phyloP scores from a whole-genome alignment of 2,888 invertebrate species.

The Pachydiplax longipennis region DNA sequence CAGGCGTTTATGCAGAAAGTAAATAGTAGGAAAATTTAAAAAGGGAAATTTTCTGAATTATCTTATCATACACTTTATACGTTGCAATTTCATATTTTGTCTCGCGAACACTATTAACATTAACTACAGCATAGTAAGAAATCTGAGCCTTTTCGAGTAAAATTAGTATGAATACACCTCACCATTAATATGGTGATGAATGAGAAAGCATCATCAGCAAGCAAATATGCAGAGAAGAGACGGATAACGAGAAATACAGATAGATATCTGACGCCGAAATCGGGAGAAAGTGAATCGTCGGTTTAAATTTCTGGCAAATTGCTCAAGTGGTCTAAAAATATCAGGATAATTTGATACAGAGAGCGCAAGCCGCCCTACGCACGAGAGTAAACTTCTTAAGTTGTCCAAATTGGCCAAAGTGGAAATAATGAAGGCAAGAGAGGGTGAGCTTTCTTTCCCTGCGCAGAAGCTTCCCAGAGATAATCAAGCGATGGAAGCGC shows the following conservation, averaged over 20 bases:
- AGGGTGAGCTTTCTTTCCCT: not conserved
- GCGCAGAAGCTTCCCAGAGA: not conserved
- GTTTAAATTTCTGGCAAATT: not conserved
- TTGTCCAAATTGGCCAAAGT: conserved; percentile 9
- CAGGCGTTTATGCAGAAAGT: too few relatives aligned
- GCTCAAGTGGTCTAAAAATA: not conserved
- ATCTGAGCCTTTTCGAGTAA: not conserved
- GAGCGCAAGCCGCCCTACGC: not conserved
- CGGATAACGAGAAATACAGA: not conserved
- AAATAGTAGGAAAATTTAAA: too few relatives aligned
- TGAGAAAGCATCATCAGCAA: too few relatives aligned
- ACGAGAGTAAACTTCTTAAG: not conserved
- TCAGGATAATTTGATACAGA: not conserved
- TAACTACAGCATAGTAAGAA: not conserved
- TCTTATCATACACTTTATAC: too few relatives aligned
- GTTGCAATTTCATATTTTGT: too few relatives aligned
- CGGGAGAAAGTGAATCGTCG: not conserved
- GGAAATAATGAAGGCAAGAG: not conserved
- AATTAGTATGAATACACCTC: not conserved
- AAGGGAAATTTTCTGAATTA: too few relatives aligned
- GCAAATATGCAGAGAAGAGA: too few relatives aligned
- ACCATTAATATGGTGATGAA: not conserved
- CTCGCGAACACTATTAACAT: too few relatives aligned
- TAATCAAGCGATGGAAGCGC: not conserved
- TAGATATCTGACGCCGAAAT: not conserved